Conservation (phyloP, 1,140 invertebrate genomes). For the Meloidogyne floridensis region DNA sequence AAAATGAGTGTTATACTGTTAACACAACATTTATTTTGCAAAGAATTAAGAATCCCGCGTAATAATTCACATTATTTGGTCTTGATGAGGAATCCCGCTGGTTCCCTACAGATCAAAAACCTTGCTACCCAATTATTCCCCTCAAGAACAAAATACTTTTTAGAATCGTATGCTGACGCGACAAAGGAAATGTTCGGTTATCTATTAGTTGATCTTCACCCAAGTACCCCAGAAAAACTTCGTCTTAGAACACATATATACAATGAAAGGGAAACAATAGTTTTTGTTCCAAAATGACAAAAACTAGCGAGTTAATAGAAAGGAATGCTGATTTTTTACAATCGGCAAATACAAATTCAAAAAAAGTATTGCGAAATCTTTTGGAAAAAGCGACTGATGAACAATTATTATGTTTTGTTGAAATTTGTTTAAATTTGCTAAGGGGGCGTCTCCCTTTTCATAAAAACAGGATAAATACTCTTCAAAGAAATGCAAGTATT, state of each 20-base stretch:
- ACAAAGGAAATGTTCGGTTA: too few species aligned
- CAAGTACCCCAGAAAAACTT: too few species aligned
- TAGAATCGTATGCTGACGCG: too few species aligned
- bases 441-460: slow-evolving; percentile 26
- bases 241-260: too few species aligned
- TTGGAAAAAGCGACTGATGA: slow-evolving; percentile 15
- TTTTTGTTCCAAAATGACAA: slow-evolving; percentile 6
- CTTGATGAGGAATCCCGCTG: too few species aligned
- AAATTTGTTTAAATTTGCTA: slow-evolving; percentile 26
- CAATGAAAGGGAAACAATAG: neutral
- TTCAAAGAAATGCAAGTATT: slow-evolving; percentile 17
- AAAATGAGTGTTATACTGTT: too few species aligned
- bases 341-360: neutral
- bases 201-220: too few species aligned
- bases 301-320: neutral
- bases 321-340: slow-evolving; percentile 22
- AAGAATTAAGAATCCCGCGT: too few species aligned
- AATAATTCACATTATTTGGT: too few species aligned
- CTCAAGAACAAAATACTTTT: too few species aligned
- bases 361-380: neutral
- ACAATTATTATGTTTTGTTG: slow-evolving; percentile 19
- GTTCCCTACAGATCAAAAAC: too few species aligned
- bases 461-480: neutral
- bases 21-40: too few species aligned
- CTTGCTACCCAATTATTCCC: neutral